A percentile compares a stretch with the other conserved stretches of the same genome.
phyloP scores from a whole-genome alignment of 2,888 invertebrate genomes.

The Andricus quercusramuli region DNA sequence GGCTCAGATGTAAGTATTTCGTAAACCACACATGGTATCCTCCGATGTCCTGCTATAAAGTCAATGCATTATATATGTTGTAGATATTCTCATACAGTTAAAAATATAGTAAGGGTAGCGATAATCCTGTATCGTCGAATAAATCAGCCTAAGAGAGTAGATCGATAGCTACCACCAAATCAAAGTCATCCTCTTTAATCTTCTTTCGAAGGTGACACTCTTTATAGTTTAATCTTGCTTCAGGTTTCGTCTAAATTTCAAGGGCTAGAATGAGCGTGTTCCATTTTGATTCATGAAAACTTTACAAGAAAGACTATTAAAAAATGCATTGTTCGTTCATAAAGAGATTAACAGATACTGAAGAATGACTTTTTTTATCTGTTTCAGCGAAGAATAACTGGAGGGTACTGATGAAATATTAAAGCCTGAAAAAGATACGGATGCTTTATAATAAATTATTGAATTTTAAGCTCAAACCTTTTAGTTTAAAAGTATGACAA shows the following conservation, averaged over 20 bases:
- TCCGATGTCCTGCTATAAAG: slow-evolving; percentile 1
- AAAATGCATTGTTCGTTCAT: too few relatives aligned
- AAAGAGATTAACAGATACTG: too few relatives aligned
- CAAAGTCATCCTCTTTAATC: slow-evolving; percentile 6
- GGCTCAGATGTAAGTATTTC: neutral
- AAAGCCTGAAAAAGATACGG: too few relatives aligned
- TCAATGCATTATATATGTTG: neutral
- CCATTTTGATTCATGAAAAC: too few relatives aligned
- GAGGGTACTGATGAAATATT: too few relatives aligned
- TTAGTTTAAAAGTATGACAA: too few relatives aligned
- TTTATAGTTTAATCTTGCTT: neutral
- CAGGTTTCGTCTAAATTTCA: neutral
- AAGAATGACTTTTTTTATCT: too few relatives aligned
- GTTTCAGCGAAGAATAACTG: too few relatives aligned
- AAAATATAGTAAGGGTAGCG: neutral
- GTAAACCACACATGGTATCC: neutral
- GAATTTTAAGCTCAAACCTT: too few relatives aligned
- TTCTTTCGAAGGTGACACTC: slow-evolving; percentile 1
- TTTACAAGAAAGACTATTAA: too few relatives aligned
- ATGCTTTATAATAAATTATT: too few relatives aligned
- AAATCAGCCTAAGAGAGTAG: neutral
- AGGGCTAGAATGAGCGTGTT: too few relatives aligned
- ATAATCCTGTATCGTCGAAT: neutral
- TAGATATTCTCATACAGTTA: neutral
- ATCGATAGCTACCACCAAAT: neutral